A percentile compares a stretch with the other conserved stretches of the same genome.
Conservation (phyloP, 2,797 vertebrate genomes). For the Paramormyrops hopkinsi region DNA sequence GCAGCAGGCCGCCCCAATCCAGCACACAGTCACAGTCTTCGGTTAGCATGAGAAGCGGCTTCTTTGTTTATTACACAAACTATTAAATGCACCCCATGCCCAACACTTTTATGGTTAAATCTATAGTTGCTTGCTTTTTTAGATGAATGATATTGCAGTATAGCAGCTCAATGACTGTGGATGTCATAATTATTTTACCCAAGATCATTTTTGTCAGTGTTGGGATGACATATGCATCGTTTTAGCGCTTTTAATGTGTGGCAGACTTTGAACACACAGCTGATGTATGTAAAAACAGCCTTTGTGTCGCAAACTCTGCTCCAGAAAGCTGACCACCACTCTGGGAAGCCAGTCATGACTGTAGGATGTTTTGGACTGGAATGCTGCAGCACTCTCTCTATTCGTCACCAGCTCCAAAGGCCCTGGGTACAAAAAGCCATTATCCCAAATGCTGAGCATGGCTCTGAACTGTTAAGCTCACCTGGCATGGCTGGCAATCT, state of each 20-base stretch:
- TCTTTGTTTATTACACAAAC: background rate
- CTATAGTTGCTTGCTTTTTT: background rate
- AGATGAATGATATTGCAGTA: background rate
- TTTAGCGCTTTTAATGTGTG: background rate
- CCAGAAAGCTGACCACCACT: background rate
- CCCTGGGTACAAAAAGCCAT: background rate
- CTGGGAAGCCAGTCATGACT: background rate
- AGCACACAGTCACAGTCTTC: background rate
- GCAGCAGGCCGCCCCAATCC: background rate
- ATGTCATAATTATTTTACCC: background rate
- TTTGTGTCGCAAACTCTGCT: background rate
- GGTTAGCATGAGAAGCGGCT: background rate
- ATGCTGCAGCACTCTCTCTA: background rate
- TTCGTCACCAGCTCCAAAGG: background rate
- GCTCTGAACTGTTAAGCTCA: background rate
- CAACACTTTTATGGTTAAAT: background rate
- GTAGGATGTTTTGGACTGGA: background rate
- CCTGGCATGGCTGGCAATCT: background rate
- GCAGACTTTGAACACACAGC: background rate
- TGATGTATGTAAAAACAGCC: background rate
- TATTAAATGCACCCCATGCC: background rate
- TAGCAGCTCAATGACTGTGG: background rate
- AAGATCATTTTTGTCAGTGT: background rate
- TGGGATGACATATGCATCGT: background rate
- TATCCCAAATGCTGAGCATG: background rate